A percentile compares a stretch with the other conserved stretches of the same genome.
phyloP scores from a whole-genome alignment of 1,140 invertebrate genomes.

The Tetraneura akinire region DNA sequence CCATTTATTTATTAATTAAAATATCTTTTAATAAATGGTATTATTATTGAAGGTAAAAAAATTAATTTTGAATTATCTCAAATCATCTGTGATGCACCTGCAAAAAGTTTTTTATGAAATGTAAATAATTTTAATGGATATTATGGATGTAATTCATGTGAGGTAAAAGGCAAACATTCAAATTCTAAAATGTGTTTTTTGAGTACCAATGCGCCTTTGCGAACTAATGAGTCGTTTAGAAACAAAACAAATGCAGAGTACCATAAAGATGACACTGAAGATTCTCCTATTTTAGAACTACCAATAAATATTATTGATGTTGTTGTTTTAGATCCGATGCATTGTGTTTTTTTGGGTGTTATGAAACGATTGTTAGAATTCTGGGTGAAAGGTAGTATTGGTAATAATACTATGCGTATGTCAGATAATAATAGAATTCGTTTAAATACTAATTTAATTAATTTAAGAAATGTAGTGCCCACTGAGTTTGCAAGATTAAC shows the following conservation, averaged over 20 bases:
- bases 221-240: neutral
- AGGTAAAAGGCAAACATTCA: neutral
- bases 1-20: neutral
- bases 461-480: neutral
- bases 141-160: neutral
- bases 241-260: neutral
- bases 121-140: neutral
- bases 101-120: no score
- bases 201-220: neutral
- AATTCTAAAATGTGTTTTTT: neutral
- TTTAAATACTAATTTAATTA: neutral
- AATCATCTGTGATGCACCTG: neutral
- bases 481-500: neutral
- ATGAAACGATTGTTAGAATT: neutral
- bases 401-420: neutral
- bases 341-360: neutral
- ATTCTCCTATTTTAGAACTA: neutral
- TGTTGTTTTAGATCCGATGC: neutral
- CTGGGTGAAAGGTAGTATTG: neutral
- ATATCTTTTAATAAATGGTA: neutral
- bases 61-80: neutral
- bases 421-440: neutral
- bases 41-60: neutral
- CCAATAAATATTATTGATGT: neutral
- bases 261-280: neutral